Evolutionary conservation across 2,113 vertebrate genomes (phyloP).

Genomic region (Onychorhynchus coronatus): DNA sequence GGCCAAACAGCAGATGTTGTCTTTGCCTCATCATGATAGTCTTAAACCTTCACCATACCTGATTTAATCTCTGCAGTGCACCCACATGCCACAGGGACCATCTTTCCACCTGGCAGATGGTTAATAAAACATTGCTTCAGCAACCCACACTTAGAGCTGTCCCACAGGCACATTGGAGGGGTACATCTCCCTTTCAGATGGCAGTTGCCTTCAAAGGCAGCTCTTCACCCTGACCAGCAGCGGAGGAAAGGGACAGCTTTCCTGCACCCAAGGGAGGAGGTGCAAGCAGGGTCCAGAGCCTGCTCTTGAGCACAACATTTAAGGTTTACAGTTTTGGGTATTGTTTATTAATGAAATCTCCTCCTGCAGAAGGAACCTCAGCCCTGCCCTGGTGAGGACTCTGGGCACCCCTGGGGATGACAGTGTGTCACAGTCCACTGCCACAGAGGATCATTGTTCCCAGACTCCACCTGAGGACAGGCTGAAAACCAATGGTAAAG

Average conservation of each 20-base stretch:
- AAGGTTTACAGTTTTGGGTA: neutral
- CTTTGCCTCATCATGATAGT: neutral
- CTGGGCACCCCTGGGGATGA: neutral
- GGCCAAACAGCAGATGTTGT: neutral
- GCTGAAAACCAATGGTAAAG: neutral
- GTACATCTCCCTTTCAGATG: neutral
- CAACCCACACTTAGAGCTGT: neutral
- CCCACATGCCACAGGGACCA: neutral
- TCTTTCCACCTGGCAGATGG: neutral
- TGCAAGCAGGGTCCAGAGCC: neutral
- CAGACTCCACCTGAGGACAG: neutral
- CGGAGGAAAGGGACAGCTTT: neutral
- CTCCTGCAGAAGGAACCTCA: neutral
- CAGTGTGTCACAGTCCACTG: neutral
- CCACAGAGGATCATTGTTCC: neutral
- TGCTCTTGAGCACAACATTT: neutral
- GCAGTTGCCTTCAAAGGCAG: neutral
- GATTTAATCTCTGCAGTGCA: neutral
- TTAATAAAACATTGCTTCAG: neutral
- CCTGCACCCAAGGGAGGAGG: neutral
- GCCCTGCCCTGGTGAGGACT: neutral
- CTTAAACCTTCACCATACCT: neutral
- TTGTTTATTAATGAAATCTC: neutral
- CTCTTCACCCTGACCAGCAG: neutral
- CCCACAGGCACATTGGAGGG: neutral